Base-by-base conservation (phyloP, 2,113 vertebrate species). In the Nannobrachium achirus region DNA sequence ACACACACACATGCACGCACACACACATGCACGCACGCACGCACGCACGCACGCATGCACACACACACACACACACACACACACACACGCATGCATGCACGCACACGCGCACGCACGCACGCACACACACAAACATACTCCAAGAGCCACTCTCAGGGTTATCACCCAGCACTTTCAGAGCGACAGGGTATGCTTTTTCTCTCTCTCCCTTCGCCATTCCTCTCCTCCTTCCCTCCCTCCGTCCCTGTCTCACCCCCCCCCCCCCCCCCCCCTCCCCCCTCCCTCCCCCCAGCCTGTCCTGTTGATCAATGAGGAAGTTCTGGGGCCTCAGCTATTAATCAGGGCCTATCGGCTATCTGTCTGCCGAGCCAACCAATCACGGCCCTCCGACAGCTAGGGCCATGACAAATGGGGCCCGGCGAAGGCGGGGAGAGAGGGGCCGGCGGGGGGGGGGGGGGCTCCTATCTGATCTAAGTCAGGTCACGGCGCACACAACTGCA, bases 281-380 rank as follows among this genome's bases (percentile, higher is more conserved):
- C 73, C 58, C 76, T 72, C 62, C 48, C 79, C 70, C 51, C 71
- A 69, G 78, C 84, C 87, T 89, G 85, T 91, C 88, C 87, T 71
- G 88, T 89, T 93, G 92, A 93, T 93, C 92, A 93, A 93, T 93
- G 92, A 92, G 89, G 89, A 92, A 91, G 89, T 90, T 91, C 90
- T 89, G 82, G 88, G 89, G 81, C 90, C 88, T 86, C 90, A 81
- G 86, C 91, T 90, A 93, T 93, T 92, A 93, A 92, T 93, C 92
- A 92, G 89, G 81, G 79, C 90, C 91, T 92, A 92, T 93, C 88
- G 92, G 91, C 87, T 88, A 93, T 92, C 92, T 93, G 92, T 93
- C 92, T 84, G 71, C 88, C 15, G 80, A 69, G 89, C 89, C 91
- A 89, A 93, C 92, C 92, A 93, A 93, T 93, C 92, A 93, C 83